Evolutionary conservation across 1,140 invertebrate species (phyloP), one percentile per base, ranked within the genome.

Genomic region (Drosophila pruinosa): DNA sequence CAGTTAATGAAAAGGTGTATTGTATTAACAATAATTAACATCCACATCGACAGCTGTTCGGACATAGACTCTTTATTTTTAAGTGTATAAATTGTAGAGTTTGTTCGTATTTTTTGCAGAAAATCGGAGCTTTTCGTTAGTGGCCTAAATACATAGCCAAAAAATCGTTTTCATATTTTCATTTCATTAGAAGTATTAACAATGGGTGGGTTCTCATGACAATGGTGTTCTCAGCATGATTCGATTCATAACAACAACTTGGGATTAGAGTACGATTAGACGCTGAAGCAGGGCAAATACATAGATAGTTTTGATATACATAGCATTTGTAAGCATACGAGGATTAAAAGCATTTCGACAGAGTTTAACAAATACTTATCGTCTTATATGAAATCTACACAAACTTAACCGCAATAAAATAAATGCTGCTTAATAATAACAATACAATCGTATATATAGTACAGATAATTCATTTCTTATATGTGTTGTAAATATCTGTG

Each of bases 51-150:
- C 54, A 50, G 26, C 61, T 64, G 36, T 61, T 50, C 10, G 21
- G 31, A 41, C 38, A 41, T 22, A 38, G 22, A 52, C 31, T 41
- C 48, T 63, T 15, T 7, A 2, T 68, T 22, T 3, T 67, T 56
- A 41, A 39, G 48, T 76, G 48, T 81, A 81, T 73, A 67, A 63
- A 31, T 81, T 69, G 39, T 64, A 28, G 26, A 69, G 45, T 65
- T 31, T 3, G n/a, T 54, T 52, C 41, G 21, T 22, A 22, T n/a
- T 22, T 22, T 28, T n/a, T n/a, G 72, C 70, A 69, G 78, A 75
- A 48, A 77, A 81, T 81, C 78, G 78, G 78, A 81, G 78, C 63
- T 65, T 74, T 81, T 58, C 36, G 70, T 78, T 82, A 39, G 22
- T 28, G 77, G 72, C 78, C 47, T 54, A 58, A 47, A 28, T 28